Base-by-base conservation (phyloP, 2,797 vertebrate species). In the Mallotus villosus region DNA sequence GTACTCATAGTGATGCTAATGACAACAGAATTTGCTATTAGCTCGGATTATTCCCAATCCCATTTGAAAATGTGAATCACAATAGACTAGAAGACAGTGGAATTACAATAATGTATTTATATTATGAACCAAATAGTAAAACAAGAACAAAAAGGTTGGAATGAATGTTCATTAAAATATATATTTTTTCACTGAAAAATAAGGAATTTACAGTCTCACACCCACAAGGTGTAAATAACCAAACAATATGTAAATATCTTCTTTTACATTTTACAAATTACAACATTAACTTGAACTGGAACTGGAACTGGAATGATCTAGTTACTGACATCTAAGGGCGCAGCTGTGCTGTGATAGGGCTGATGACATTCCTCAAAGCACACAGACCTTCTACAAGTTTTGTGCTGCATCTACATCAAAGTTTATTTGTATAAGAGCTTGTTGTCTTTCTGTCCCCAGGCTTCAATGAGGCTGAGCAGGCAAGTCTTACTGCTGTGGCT, bases 171-270 rank as follows among this genome's bases (percentile, higher is more conserved):
- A 59, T 65, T 78, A 51, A 84, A 75, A 74, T 74, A 53, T 86
- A 84, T 80, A 5, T 78, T 81, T 90, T 92, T 92, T 90, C 90
- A 90, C 86, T 89, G 90, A 92, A 92, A 91, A 92, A 85, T 82
- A 80, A 88, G 4, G 51, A 55, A 55, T 55, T 55, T 19, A 67
- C 24, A 55, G 46, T 22, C 25, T 53, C 17, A 49, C 90, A 92
- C 90, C 90, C 84, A 92, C 90, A 91, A 90, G 90, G 89, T 92
- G 90, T 79, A 90, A 64, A 69, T 85, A 86, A 82, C 75, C 75
- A 77, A 80, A 81, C 74, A 61, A 65, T 46, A 88, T 46, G 41
- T 46, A 72, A 85, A 80, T 70, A 87, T 55, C 73, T 34, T 34
- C 73, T 34, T 34, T 87, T 79, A 82, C 81, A 84, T 83, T 86